Conservation (phyloP, 1,140 invertebrate species). For the Notospermus geniculatus region DNA sequence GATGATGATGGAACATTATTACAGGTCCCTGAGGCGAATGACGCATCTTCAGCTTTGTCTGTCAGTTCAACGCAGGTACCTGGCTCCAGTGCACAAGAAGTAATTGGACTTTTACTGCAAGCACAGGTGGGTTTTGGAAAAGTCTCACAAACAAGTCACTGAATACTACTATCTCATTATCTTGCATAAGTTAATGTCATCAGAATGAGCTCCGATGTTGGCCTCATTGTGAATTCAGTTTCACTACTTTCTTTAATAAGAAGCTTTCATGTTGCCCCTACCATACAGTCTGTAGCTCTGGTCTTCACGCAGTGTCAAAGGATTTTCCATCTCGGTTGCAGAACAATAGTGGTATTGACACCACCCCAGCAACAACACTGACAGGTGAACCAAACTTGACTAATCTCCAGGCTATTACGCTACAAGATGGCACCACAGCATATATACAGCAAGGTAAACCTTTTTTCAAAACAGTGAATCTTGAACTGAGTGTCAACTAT, state of each 20-base stretch:
- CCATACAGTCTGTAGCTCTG: too few species aligned
- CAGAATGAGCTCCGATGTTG: too few species aligned
- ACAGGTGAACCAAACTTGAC: background rate
- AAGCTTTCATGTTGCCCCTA: too few species aligned
- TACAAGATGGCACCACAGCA: constrained; percentile 45
- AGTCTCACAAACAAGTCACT: constrained; percentile 7
- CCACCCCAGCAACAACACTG: background rate
- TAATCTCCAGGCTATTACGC: constrained; percentile 37
- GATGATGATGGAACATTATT: constrained; percentile 14
- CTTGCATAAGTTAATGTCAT: too few species aligned
- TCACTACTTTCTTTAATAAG: too few species aligned
- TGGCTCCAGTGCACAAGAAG: constrained; percentile 20
- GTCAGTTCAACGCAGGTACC: too few species aligned
- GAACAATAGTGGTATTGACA: background rate
- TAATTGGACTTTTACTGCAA: constrained; percentile 31
- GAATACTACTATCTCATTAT: too few species aligned
- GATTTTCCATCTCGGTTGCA: background rate
- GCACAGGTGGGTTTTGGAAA: constrained; percentile 22
- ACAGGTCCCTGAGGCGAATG: constrained; percentile 14
- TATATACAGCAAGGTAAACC: constrained; percentile 43
- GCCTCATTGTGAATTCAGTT: too few species aligned
- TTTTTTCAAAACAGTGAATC: too few species aligned
- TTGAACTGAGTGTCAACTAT: too few species aligned
- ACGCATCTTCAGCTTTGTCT: constrained; percentile 11
- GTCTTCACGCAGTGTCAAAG: too few species aligned